Evolutionary conservation across 2,113 vertebrate species (phyloP).

Genomic region (Etheostoma cragini): DNA sequence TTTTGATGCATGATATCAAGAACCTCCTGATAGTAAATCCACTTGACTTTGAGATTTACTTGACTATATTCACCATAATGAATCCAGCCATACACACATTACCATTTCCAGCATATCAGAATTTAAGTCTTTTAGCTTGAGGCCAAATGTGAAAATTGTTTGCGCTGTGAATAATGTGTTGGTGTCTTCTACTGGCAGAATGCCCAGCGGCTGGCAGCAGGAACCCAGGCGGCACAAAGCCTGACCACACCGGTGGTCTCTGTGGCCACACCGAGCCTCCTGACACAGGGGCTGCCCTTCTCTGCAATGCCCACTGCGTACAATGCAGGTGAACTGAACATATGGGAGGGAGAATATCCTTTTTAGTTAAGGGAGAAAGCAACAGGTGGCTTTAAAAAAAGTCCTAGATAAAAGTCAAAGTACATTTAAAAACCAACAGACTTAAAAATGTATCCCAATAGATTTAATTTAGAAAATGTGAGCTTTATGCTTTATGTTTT

Average conservation of each 20-base stretch:
- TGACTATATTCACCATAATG: conserved; percentile 30
- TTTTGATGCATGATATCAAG: conserved; percentile 67
- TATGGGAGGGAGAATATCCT: not conserved
- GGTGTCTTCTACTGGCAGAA: conserved; percentile 81
- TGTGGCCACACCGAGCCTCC: conserved; percentile 92
- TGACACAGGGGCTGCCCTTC: conserved; percentile 90
- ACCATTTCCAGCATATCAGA: conserved; percentile 71
- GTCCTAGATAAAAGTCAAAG: not conserved
- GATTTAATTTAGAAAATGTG: not conserved
- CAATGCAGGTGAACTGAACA: conserved; percentile 81
- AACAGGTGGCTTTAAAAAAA: not conserved
- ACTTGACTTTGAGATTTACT: conserved; percentile 59
- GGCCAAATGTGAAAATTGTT: not conserved
- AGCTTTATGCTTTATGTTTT: not conserved
- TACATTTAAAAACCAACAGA: not conserved
- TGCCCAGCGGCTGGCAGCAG: conserved; percentile 89
- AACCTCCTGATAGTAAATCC: conserved; percentile 58
- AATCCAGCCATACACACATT: conserved; percentile 51
- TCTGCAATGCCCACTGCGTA: conserved; percentile 86
- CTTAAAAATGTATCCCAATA: not conserved
- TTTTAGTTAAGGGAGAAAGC: not conserved
- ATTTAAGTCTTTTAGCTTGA: not conserved
- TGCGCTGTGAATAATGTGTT: conserved; percentile 4
- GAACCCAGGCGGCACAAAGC: conserved; percentile 88
- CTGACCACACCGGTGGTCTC: conserved; percentile 95